Evolutionary conservation across 2,888 invertebrate genomes (phyloP).

Genomic region (Campoplex nolae): DNA sequence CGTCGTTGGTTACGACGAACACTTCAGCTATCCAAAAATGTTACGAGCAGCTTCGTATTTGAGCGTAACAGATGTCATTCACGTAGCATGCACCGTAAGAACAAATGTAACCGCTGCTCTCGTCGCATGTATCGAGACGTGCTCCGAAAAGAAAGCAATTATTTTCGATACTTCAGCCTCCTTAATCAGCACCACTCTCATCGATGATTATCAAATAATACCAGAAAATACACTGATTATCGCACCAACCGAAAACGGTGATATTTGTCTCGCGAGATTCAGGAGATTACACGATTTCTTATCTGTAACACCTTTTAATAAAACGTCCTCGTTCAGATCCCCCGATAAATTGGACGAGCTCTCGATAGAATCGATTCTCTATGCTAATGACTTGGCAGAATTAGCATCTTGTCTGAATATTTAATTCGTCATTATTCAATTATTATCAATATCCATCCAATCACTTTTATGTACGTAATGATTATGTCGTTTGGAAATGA

Average conservation of each 20-base stretch:
- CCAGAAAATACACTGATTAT: constrained; percentile 95
- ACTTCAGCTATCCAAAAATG: constrained; percentile 96
- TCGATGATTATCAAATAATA: constrained; percentile 90
- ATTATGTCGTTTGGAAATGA: background rate
- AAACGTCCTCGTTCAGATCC: background rate
- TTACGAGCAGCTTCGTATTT: constrained; percentile 96
- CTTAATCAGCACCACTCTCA: constrained; percentile 90
- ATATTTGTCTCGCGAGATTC: constrained; percentile 86
- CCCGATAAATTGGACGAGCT: constrained; percentile 36
- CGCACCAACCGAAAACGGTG: constrained; percentile 96
- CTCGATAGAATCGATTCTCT: constrained; percentile 29
- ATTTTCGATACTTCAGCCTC: constrained; percentile 96
- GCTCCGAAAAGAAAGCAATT: constrained; percentile 91
- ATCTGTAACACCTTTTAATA: background rate
- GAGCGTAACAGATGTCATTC: constrained; percentile 90
- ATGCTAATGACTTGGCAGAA: constrained; percentile 47
- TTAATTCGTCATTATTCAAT: background rate
- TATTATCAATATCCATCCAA: background rate
- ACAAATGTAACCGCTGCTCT: constrained; percentile 82
- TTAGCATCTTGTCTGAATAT: constrained; percentile 45
- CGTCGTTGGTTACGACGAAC: constrained; percentile 96
- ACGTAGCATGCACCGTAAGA: constrained; percentile 87
- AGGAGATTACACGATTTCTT: constrained; percentile 44
- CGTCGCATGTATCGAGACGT: constrained; percentile 93
- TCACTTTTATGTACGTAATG: background rate